phyloP scores from a whole-genome alignment of 2,888 invertebrate genomes.

The Frankliniella intonsa region DNA sequence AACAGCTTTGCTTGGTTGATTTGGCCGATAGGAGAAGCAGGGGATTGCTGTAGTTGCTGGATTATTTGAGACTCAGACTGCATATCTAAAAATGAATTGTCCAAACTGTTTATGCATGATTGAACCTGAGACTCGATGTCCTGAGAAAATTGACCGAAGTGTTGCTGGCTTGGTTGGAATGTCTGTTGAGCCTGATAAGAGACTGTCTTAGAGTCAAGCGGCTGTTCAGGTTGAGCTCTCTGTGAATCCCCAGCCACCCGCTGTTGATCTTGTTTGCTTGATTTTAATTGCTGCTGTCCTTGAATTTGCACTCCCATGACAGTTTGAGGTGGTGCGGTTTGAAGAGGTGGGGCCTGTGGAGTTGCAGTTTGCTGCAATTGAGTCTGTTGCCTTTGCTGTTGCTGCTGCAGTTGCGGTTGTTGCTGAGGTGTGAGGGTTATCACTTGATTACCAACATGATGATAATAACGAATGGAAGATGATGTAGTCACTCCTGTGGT shows the following conservation, averaged over 20 bases:
- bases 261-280: neutral
- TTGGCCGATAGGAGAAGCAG: neutral
- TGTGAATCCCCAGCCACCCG: neutral
- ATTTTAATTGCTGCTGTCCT: neutral
- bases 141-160: neutral
- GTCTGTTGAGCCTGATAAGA: slow-evolving; percentile 35
- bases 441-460: slow-evolving; percentile 50
- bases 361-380: slow-evolving; percentile 35
- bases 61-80: neutral
- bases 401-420: slow-evolving; percentile 40
- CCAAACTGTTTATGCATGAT: slow-evolving; percentile 2
- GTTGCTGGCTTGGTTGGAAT: slow-evolving; percentile 29
- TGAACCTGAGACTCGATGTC: slow-evolving; percentile 9
- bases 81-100: slow-evolving; percentile 3
- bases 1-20: neutral
- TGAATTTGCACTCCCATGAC: neutral
- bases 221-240: neutral
- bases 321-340: neutral
- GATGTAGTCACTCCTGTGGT: neutral
- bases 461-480: slow-evolving; percentile 43
- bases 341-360: slow-evolving; percentile 34
- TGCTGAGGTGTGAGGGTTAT: slow-evolving; percentile 41
- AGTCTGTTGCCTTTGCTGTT: slow-evolving; percentile 38
- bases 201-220: neutral
- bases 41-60: neutral